A percentile compares a stretch with the other conserved stretches of the same genome.
Evolutionary conservation across 2,797 vertebrate genomes (phyloP).

Genomic region (Pseudotriccus pelzelni): DNA sequence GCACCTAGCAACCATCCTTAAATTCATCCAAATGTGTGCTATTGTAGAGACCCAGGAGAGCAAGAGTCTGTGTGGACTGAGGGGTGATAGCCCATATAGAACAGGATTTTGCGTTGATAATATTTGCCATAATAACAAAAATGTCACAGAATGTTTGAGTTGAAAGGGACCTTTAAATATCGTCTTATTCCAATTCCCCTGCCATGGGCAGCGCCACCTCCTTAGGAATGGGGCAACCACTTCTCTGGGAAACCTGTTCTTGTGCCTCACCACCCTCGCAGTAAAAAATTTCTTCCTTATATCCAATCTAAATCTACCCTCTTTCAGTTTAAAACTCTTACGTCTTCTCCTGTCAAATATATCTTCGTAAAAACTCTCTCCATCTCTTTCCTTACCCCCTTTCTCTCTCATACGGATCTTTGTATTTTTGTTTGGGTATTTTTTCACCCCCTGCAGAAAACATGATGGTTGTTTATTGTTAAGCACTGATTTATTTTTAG

Average conservation of each 20-base stretch:
- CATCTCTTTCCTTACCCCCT: neutral
- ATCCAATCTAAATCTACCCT: neutral
- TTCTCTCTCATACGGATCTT: neutral
- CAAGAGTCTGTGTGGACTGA: neutral
- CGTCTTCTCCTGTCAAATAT: neutral
- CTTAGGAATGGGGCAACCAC: neutral
- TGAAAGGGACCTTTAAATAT: neutral
- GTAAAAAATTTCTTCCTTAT: neutral
- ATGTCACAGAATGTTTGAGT: neutral
- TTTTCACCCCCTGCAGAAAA: neutral
- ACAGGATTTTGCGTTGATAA: neutral
- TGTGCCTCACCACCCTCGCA: neutral
- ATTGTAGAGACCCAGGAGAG: neutral
- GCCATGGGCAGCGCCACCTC: neutral
- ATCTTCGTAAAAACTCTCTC: neutral
- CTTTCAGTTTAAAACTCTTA: neutral
- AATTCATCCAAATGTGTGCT: neutral
- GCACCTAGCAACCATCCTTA: neutral
- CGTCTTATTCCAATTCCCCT: neutral
- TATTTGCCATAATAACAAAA: neutral
- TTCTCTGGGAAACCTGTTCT: neutral
- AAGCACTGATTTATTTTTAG: constrained; percentile 13
- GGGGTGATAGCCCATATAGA: neutral
- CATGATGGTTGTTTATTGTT: neutral
- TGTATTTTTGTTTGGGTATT: neutral